Conservation (phyloP, 2,113 vertebrate species). For the Prunella himalayana region DNA sequence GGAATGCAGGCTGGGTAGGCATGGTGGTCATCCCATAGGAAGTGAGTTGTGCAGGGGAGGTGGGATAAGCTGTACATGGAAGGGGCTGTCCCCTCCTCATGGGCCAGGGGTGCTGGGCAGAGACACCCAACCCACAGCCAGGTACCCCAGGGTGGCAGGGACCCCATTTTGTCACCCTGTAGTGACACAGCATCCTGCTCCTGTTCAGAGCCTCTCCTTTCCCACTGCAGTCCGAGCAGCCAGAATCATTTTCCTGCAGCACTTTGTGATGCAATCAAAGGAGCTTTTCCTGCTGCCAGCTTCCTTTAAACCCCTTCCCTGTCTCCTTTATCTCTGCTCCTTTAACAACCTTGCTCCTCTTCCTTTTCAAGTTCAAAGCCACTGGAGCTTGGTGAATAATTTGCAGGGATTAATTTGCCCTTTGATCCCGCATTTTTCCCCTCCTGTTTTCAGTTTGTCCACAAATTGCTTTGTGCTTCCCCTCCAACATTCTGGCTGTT, state of each 20-base stretch:
- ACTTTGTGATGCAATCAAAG: not conserved
- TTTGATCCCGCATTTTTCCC: not conserved
- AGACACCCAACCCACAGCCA: not conserved
- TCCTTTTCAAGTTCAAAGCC: constrained; percentile 14
- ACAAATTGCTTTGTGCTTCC: constrained; percentile 6
- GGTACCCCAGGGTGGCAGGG: not conserved
- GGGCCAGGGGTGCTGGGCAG: not conserved
- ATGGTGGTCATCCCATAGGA: accelerated
- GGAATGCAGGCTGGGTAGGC: not conserved
- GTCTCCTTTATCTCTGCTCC: constrained; percentile 44
- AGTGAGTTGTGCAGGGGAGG: accelerated
- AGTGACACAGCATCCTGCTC: not conserved
- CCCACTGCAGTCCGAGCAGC: not conserved
- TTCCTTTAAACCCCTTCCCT: not conserved
- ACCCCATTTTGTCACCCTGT: accelerated
- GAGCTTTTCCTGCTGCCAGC: not conserved
- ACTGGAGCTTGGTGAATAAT: not conserved
- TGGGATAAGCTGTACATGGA: not conserved
- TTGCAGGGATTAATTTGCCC: constrained; percentile 15
- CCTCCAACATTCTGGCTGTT: not conserved
- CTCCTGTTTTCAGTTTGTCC: not conserved
- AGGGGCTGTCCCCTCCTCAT: not conserved
- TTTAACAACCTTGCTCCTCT: constrained; percentile 29
- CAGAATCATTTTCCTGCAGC: not conserved
- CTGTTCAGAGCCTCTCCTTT: not conserved